Evolutionary conservation across 2,888 invertebrate species (phyloP), one percentile per base, ranked within the genome.

Genomic region (Orthonevra nobilis): DNA sequence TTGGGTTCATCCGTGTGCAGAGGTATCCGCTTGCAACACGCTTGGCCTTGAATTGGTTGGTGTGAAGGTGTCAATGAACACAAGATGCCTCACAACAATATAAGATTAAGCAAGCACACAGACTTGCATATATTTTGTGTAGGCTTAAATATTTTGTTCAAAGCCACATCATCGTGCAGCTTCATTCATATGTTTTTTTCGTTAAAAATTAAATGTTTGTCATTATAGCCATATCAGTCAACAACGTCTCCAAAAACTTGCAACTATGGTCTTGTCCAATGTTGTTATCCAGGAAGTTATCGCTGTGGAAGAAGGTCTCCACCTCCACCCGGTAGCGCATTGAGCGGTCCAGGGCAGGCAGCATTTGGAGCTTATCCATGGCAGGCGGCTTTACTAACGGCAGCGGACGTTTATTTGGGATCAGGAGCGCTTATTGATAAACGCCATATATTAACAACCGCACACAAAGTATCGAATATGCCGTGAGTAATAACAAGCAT

Each of bases 321-420:
- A 1, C 86, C 89, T 0, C 87, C 88, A 0, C 83, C 87, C 0
- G 85, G 85, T 0, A 83, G 86, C 3, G 86, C 89, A 1, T 83
- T 86, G 2, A 86, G 90, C 0, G 85, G 81, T 10, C 81, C 87
- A 20, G 93, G 92, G 1, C 91, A 92, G 86, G 92, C 94, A 6
- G 89, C 89, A 74, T 93, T 90, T 83, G 94, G 94, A 9, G 92
- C 92, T 82, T 94, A 91, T 87, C 94, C 94, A 1, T 95, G 94
- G 94, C 92, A 92, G 89, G 93, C 92, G 58, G 87, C 92, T 0
- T 87, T 93, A 46, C 85, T 93, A 17, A 91, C 91, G 1, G 90
- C 87, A 30, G 90, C 90, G 81, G 92, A 92, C 83, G 90, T 91
- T 69, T 95, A 93, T 84, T 88, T 94, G 34, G 94, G 94, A 17